Percentiles rank a stretch among this genome's conserved stretches.
These are phyloP conservation scores for Goniozus legneri DNA, from an alignment of 1,140 invertebrate genomes.

Conservation along the genomic window DNA sequence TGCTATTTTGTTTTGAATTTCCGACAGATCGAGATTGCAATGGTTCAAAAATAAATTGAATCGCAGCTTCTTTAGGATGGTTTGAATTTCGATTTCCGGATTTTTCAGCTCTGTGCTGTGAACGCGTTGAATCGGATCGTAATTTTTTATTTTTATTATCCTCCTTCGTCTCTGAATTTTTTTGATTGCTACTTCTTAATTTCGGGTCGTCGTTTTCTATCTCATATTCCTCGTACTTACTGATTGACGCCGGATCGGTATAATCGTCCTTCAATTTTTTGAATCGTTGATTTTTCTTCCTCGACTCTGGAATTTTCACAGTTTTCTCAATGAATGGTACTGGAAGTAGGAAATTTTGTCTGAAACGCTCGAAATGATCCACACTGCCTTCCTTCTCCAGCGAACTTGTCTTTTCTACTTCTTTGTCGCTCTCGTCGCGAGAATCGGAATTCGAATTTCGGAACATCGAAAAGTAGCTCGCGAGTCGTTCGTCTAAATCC, in stretches of 20 bases:
- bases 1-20: background rate
- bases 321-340: no score
- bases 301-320: no score
- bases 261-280: conserved; percentile 9
- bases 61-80: no score
- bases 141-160: conserved; percentile 15
- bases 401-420: background rate
- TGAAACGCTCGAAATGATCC: no score
- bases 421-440: background rate
- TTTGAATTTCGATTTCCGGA: background rate
- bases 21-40: background rate
- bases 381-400: no score
- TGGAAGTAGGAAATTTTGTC: no score
- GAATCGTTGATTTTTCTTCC: no score
- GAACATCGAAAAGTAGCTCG: conserved; percentile 13
- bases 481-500: conserved; percentile 13
- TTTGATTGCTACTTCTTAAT: background rate
- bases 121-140: background rate
- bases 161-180: conserved; percentile 8
- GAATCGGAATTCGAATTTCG: conserved; percentile 7
- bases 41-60: no score
- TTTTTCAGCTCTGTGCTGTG: background rate
- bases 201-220: conserved; percentile 6
- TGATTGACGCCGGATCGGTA: conserved; percentile 10
- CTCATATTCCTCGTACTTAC: conserved; percentile 35